These are phyloP conservation scores for Heliconius sara DNA, from an alignment of 2,888 invertebrate genomes.

Conservation along the genomic window DNA sequence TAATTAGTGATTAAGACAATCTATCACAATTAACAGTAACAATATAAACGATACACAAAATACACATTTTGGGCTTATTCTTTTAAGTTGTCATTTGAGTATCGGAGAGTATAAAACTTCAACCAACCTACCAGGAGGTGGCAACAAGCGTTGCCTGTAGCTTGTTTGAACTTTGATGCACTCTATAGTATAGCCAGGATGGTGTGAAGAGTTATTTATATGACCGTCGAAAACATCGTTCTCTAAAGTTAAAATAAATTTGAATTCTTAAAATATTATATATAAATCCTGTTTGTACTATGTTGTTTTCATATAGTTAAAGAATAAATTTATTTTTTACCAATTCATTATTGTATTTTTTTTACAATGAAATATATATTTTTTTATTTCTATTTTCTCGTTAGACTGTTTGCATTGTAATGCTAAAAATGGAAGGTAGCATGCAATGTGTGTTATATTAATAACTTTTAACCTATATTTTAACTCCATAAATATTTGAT, in stretches of 20 bases:
- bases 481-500: neutral
- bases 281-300: neutral
- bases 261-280: neutral
- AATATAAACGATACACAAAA: neutral
- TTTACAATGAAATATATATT: too few species aligned
- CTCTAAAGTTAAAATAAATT: neutral
- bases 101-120: conserved; percentile 58
- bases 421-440: neutral
- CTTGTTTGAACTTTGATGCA: conserved; percentile 71
- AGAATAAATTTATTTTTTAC: neutral
- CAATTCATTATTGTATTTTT: too few species aligned
- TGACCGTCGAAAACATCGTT: too few species aligned
- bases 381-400: too few species aligned
- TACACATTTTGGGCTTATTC: neutral
- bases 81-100: neutral
- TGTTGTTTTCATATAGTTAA: neutral
- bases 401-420: neutral
- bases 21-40: neutral
- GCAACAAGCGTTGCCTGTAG: conserved; percentile 57
- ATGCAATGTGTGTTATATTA: neutral
- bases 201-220: neutral
- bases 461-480: neutral
- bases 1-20: conserved; percentile 13
- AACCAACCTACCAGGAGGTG: conserved; percentile 59
- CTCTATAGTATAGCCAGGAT: conserved; percentile 47